Evolutionary conservation across 1,140 invertebrate species (phyloP).

Genomic region (Pseudomyrmex pallidus): DNA sequence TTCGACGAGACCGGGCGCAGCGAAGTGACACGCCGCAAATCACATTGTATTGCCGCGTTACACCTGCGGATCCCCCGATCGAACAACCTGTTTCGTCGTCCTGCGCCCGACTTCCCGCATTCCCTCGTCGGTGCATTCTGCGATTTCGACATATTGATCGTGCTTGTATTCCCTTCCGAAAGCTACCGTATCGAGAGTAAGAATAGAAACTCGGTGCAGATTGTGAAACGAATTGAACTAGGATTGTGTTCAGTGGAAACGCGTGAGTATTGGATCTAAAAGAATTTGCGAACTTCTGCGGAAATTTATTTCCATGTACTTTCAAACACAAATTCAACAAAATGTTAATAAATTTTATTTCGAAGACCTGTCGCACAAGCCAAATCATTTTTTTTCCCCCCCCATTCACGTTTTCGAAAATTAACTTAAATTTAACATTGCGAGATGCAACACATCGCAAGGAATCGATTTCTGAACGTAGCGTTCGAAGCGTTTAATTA

Average conservation of each 20-base stretch:
- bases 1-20: not conserved
- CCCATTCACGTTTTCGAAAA: too few species aligned
- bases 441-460: too few species aligned
- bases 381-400: too few species aligned
- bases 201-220: not conserved
- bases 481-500: slow-evolving; percentile 15
- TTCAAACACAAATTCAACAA: too few species aligned
- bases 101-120: slow-evolving; percentile 12
- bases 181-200: not conserved
- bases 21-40: slow-evolving; percentile 18
- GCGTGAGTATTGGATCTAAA: too few species aligned
- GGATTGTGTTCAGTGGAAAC: not conserved
- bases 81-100: slow-evolving; percentile 25
- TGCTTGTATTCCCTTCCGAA: not conserved
- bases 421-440: too few species aligned
- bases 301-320: too few species aligned
- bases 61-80: slow-evolving; percentile 13
- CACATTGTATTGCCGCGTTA: not conserved
- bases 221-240: not conserved
- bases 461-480: not conserved
- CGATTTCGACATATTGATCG: slow-evolving; percentile 43
- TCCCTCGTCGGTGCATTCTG: not conserved
- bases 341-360: too few species aligned
- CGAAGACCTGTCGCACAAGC: too few species aligned
- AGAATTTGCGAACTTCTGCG: too few species aligned